Evolutionary conservation across 2,797 vertebrate genomes (phyloP).

Genomic region (Picus viridis): DNA sequence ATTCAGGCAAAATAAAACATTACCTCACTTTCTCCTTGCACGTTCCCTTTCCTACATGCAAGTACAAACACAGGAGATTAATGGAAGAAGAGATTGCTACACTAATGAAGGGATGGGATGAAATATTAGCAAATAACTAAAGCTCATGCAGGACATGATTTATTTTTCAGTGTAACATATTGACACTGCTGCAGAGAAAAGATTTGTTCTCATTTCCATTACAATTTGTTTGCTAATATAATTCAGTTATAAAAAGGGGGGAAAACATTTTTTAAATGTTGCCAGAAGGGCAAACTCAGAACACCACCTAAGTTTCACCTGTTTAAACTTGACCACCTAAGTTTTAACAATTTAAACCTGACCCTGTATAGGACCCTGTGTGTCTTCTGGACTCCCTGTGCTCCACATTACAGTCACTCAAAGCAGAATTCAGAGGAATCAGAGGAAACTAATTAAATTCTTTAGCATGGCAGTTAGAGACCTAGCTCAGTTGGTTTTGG

Average conservation of each 20-base stretch:
- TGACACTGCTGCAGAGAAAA: neutral
- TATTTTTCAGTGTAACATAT: neutral
- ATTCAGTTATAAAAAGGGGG: neutral
- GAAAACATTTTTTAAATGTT: neutral
- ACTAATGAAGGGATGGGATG: neutral
- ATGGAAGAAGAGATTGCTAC: neutral
- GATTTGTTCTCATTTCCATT: slow-evolving; percentile 3
- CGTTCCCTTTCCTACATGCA: neutral
- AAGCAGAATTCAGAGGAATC: neutral
- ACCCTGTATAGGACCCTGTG: neutral
- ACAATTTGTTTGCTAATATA: neutral
- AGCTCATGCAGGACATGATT: neutral
- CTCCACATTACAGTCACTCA: neutral
- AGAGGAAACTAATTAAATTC: neutral
- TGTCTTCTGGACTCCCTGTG: neutral
- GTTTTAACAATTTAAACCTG: neutral
- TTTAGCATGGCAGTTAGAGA: neutral
- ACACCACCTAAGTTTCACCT: neutral
- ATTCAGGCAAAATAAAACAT: neutral
- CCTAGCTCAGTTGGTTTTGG: too few relatives aligned
- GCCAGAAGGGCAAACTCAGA: neutral
- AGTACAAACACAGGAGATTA: neutral
- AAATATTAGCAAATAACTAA: slow-evolving; percentile 10
- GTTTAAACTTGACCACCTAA: neutral
- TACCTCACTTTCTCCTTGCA: neutral